Percentiles rank a stretch among this genome's conserved stretches.
These are phyloP conservation scores for Ptyas mucosa DNA, from an alignment of 2,113 vertebrate genomes.

Conservation along the genomic window DNA sequence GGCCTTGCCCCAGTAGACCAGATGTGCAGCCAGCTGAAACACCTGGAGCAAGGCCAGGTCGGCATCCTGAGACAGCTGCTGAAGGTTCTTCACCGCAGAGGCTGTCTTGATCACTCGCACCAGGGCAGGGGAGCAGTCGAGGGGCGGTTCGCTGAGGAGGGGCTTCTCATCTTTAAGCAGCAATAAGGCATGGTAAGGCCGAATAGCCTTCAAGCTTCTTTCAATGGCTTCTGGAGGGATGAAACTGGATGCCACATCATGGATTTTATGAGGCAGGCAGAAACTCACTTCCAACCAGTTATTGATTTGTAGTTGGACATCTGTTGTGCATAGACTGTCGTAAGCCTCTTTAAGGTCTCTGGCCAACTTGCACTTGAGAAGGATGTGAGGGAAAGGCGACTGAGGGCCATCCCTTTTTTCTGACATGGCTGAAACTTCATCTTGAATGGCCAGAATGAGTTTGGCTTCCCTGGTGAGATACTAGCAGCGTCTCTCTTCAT, in stretches of 20 bases:
- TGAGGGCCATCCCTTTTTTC: no score
- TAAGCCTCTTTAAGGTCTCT: constrained; percentile 93
- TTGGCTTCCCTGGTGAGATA: constrained; percentile 96
- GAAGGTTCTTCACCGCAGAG: constrained; percentile 94
- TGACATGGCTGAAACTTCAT: constrained; percentile 87
- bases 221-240: constrained; percentile 92
- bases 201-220: constrained; percentile 91
- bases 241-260: constrained; percentile 83
- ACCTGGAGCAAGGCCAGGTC: constrained; percentile 91
- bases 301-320: constrained; percentile 93
- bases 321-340: constrained; percentile 94
- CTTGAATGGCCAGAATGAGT: constrained; percentile 92
- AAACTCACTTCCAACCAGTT: constrained; percentile 99
- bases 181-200: constrained; percentile 94
- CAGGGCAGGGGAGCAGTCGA: constrained; percentile 95
- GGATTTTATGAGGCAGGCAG: constrained; percentile 97
- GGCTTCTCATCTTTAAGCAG: constrained; percentile 91
- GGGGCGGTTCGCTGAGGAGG: constrained; percentile 86
- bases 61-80: constrained; percentile 93
- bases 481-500: constrained; percentile 94
- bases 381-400: constrained; percentile 94
- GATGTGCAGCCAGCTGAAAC: constrained; percentile 95
- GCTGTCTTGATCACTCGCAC: constrained; percentile 94
- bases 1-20: constrained; percentile 98
- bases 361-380: constrained; percentile 97